A percentile compares a stretch with the other conserved stretches of the same genome.
Conservation (phyloP, 2,888 invertebrate species). For the Trachelus tabidus region DNA sequence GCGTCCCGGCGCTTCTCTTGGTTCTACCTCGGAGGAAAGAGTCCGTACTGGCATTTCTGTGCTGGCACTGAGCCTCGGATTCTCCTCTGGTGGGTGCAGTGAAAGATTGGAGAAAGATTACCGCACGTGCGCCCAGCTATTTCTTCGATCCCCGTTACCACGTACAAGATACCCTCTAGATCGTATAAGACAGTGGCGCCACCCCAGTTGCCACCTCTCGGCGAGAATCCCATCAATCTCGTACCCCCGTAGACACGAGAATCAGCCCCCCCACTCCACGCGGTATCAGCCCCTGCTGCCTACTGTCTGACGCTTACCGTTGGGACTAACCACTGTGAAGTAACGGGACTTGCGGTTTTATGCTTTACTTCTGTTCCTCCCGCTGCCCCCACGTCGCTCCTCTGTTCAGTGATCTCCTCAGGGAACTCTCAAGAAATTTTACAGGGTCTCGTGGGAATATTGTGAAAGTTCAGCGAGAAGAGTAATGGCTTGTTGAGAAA, state of each 20-base stretch:
- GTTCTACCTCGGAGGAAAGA: not conserved
- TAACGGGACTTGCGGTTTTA: not conserved
- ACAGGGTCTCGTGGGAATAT: not conserved
- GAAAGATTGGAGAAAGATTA: slow-evolving; percentile 58
- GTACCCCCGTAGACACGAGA: not conserved
- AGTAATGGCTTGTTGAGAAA: not conserved
- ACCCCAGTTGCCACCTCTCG: not conserved
- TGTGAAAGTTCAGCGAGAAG: not conserved
- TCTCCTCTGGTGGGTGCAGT: slow-evolving; percentile 21
- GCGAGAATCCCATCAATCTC: not conserved
- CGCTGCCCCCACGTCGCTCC: not conserved
- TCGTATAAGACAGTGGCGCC: slow-evolving; percentile 2
- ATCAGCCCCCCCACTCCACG: not conserved
- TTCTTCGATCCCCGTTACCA: not conserved
- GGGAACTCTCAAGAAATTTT: not conserved
- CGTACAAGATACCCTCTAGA: not conserved
- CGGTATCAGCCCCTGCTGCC: not conserved
- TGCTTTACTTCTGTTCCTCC: not conserved
- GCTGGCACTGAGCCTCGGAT: not conserved
- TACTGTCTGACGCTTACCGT: not conserved
- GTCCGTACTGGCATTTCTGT: not conserved
- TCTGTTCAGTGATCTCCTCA: not conserved
- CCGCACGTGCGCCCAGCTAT: slow-evolving; percentile 44
- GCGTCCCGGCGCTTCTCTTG: not conserved
- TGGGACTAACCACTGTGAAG: not conserved